A percentile compares a stretch with the other conserved stretches of the same genome.
Evolutionary conservation across 2,888 invertebrate species (phyloP).

Genomic region (Nasonovia ribisnigri): DNA sequence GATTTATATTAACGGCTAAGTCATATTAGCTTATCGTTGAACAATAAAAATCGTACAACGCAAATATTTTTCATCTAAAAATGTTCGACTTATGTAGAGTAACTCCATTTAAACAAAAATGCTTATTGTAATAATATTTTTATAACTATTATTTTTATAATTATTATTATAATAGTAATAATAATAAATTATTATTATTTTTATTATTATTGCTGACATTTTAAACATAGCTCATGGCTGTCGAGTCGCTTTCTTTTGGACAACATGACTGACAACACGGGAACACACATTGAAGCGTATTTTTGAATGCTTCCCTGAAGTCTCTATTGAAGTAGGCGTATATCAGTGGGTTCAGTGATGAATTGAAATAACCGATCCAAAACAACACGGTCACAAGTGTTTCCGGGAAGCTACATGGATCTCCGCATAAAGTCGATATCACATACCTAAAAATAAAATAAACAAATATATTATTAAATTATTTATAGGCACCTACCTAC

Average conservation of each 20-base stretch:
- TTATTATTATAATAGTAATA: not conserved
- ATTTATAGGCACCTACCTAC: not conserved
- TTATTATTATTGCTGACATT: constrained; percentile 23
- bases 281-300: constrained; percentile 86
- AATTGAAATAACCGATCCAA: constrained; percentile 98
- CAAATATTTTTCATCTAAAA: constrained; percentile 45
- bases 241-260: constrained; percentile 73
- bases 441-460: constrained; percentile 78
- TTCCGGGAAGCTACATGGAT: constrained; percentile 78
- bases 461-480: not conserved
- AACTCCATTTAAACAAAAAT: constrained; percentile 18
- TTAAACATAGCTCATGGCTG: constrained; percentile 65
- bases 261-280: constrained; percentile 80
- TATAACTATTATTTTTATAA: not conserved
- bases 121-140: constrained; percentile 22
- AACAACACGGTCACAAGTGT: constrained; percentile 80
- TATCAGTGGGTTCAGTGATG: constrained; percentile 93
- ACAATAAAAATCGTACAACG: constrained; percentile 3
- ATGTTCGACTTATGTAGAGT: not conserved
- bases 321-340: constrained; percentile 97
- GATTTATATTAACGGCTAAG: constrained; percentile 27
- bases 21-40: not conserved
- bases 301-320: constrained; percentile 95
- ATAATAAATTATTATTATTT: not conserved
- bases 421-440: constrained; percentile 85